phyloP scores from a whole-genome alignment of 2,888 invertebrate species.

The Pammene fasciana region DNA sequence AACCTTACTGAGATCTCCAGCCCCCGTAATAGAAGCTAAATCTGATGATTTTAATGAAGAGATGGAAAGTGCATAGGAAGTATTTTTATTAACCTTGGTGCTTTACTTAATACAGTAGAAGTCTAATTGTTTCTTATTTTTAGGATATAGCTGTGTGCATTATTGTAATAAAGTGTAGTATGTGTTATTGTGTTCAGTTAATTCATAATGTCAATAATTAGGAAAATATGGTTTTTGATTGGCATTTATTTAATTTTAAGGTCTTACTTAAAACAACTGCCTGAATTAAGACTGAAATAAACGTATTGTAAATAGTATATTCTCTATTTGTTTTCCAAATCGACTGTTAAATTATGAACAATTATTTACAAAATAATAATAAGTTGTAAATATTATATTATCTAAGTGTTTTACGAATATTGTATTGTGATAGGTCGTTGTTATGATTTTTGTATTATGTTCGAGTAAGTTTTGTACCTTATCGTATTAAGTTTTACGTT shows the following conservation, averaged over 20 bases:
- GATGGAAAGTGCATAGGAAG: constrained; percentile 35
- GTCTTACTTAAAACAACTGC: constrained; percentile 23
- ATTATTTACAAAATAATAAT: constrained; percentile 38
- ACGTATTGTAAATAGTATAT: constrained; percentile 40
- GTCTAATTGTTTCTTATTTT: background rate
- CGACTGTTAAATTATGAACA: constrained; percentile 6
- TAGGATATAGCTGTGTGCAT: constrained; percentile 10
- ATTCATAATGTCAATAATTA: constrained; percentile 10
- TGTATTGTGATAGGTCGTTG: constrained; percentile 59
- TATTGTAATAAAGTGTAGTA: background rate
- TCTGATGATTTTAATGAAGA: constrained; percentile 50
- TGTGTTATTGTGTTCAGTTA: constrained; percentile 5
- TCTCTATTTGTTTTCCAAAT: constrained; percentile 25
- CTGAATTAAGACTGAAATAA: constrained; percentile 29
- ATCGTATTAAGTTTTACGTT: constrained; percentile 41
- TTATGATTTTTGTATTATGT: constrained; percentile 30
- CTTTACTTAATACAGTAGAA: constrained; percentile 5
- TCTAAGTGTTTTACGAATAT: constrained; percentile 46
- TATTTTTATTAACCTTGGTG: constrained; percentile 14
- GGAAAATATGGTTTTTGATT: constrained; percentile 38
- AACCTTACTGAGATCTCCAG: constrained; percentile 63
- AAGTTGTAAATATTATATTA: constrained; percentile 45
- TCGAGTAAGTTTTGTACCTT: constrained; percentile 42
- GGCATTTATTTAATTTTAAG: constrained; percentile 51
- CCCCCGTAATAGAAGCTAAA: constrained; percentile 62